phyloP scores from a whole-genome alignment of 2,113 vertebrate genomes.

The Carassius gibelio region DNA sequence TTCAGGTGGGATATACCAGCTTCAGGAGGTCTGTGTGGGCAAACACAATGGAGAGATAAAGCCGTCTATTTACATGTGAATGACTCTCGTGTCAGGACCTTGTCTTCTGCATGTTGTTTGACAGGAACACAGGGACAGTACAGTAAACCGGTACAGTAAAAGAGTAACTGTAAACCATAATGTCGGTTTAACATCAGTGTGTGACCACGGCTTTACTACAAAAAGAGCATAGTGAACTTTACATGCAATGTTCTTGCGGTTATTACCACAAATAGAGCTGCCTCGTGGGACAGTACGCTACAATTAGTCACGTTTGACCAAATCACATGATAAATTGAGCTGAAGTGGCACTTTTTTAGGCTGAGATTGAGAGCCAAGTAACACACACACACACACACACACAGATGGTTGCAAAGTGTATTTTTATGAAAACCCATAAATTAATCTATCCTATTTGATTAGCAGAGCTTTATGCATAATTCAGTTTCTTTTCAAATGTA shows the following conservation, averaged over 20 bases:
- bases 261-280: slow-evolving; percentile 12
- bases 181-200: not conserved
- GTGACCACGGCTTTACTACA: not conserved
- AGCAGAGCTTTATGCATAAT: not conserved
- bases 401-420: not conserved
- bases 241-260: slow-evolving; percentile 23
- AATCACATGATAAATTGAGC: not conserved
- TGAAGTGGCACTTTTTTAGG: not conserved
- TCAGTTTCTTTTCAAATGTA: not conserved
- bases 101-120: not conserved
- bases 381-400: not conserved
- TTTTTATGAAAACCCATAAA: not conserved
- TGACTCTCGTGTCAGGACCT: not conserved
- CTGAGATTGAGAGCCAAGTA: not conserved
- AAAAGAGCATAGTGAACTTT: slow-evolving; percentile 1
- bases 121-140: no score
- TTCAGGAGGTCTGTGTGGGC: not conserved
- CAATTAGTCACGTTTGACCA: slow-evolving; percentile 28
- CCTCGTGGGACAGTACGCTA: not conserved
- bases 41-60: not conserved
- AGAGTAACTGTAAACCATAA: not conserved
- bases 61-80: not conserved
- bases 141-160: not conserved
- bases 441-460: not conserved
- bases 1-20: slow-evolving; percentile 28